Conservation (phyloP, 1,140 invertebrate species). For the Drosophila nikananu region DNA sequence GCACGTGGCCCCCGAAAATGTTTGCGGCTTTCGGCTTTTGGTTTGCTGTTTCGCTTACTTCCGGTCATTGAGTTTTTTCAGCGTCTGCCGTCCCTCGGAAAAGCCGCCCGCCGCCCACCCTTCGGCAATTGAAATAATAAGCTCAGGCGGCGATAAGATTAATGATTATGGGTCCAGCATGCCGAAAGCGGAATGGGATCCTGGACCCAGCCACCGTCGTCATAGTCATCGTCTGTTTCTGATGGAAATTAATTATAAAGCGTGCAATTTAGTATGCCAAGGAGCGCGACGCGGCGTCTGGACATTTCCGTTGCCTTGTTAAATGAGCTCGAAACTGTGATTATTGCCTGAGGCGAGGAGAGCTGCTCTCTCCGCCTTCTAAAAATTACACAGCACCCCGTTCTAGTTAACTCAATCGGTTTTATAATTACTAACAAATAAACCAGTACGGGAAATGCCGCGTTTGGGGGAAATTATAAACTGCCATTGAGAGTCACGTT, state of each 20-base stretch:
- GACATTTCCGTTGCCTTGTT: constrained; percentile 46
- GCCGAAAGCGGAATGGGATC: constrained; percentile 36
- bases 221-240: constrained; percentile 80
- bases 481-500: constrained; percentile 26
- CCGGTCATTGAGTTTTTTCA: constrained; percentile 81
- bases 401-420: constrained; percentile 11
- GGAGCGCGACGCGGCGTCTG: constrained; percentile 23
- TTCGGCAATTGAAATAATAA: constrained; percentile 84
- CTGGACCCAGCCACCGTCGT: constrained; percentile 31
- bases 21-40: constrained; percentile 31
- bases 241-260: constrained; percentile 85
- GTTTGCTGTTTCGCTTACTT: constrained; percentile 81
- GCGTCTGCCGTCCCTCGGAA: constrained; percentile 43
- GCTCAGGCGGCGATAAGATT: constrained; percentile 85
- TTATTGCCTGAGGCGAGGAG: constrained; percentile 29
- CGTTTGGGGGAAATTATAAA: constrained; percentile 25
- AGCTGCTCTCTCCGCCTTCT: background rate
- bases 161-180: constrained; percentile 78
- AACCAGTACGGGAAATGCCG: constrained; percentile 24
- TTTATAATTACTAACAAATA: constrained; percentile 7
- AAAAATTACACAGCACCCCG: background rate
- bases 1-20: constrained; percentile 61
- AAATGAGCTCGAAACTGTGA: constrained; percentile 69
- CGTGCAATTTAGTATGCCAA: constrained; percentile 79
- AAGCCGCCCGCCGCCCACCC: constrained; percentile 8